These are phyloP conservation scores for Silurus glanis DNA, from an alignment of 2,113 vertebrate species.

Conservation along the genomic window DNA sequence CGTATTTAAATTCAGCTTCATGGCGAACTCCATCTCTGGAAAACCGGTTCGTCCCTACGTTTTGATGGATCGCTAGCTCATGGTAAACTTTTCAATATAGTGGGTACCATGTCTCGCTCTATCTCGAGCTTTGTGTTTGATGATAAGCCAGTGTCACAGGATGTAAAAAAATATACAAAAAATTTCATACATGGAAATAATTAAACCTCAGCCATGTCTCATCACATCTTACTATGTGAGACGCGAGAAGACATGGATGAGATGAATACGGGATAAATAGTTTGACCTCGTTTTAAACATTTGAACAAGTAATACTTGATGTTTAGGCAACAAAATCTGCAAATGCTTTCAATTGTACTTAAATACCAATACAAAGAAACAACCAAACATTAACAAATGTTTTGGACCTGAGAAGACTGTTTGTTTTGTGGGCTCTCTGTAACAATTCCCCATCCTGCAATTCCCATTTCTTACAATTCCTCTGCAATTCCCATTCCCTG, in stretches of 20 bases:
- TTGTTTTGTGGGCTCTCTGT: too few relatives aligned
- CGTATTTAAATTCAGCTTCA: slow-evolving; percentile 69
- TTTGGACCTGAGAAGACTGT: too few relatives aligned
- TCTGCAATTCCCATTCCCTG: too few relatives aligned
- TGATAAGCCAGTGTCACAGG: neutral
- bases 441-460: too few relatives aligned
- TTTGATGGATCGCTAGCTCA: slow-evolving; percentile 59
- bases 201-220: neutral
- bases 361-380: neutral
- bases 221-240: neutral
- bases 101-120: neutral
- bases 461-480: too few relatives aligned
- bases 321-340: neutral
- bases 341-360: neutral
- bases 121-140: neutral
- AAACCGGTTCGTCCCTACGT: slow-evolving; percentile 55
- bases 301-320: neutral
- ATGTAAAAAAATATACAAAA: neutral
- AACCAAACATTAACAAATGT: too few relatives aligned
- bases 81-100: slow-evolving; percentile 48
- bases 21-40: slow-evolving; percentile 48
- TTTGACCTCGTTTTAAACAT: neutral
- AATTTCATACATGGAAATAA: neutral
- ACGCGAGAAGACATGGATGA: neutral
- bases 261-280: neutral